Evolutionary conservation across 1,140 invertebrate genomes (phyloP).

Genomic region (Hermatobates lingyangjiaoensis): DNA sequence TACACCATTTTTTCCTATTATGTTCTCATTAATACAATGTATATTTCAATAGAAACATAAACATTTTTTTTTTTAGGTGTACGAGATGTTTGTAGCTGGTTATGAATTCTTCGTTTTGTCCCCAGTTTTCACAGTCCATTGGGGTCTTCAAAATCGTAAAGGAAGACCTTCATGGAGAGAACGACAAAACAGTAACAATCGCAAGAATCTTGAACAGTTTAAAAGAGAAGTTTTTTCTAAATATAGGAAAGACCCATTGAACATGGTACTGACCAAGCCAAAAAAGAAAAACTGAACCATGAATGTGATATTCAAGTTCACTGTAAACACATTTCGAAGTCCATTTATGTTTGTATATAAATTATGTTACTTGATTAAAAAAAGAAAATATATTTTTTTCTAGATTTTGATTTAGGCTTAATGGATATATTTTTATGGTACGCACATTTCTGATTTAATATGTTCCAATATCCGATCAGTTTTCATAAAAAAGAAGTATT

Average conservation of each 20-base stretch:
- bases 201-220: constrained; percentile 62
- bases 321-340: not conserved
- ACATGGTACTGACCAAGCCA: constrained; percentile 29
- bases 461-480: too few species aligned
- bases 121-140: constrained; percentile 77
- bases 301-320: not conserved
- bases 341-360: not conserved
- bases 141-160: constrained; percentile 62
- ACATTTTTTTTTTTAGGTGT: constrained; percentile 48
- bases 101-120: constrained; percentile 77
- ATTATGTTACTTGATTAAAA: not conserved
- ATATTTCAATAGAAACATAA: too few species aligned
- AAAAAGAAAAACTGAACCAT: constrained; percentile 5
- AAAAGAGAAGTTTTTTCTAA: constrained; percentile 63
- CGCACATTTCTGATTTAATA: too few species aligned
- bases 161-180: constrained; percentile 63
- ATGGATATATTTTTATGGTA: too few species aligned
- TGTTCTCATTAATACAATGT: too few species aligned
- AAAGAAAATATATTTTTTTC: too few species aligned
- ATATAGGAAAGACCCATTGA: constrained; percentile 46
- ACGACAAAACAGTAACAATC: constrained; percentile 62
- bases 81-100: constrained; percentile 81
- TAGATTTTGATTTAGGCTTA: too few species aligned
- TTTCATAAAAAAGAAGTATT: too few species aligned
- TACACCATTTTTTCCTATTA: too few species aligned